Base-by-base conservation (phyloP, 1,140 invertebrate species). In the Drosophila willistoni region DNA sequence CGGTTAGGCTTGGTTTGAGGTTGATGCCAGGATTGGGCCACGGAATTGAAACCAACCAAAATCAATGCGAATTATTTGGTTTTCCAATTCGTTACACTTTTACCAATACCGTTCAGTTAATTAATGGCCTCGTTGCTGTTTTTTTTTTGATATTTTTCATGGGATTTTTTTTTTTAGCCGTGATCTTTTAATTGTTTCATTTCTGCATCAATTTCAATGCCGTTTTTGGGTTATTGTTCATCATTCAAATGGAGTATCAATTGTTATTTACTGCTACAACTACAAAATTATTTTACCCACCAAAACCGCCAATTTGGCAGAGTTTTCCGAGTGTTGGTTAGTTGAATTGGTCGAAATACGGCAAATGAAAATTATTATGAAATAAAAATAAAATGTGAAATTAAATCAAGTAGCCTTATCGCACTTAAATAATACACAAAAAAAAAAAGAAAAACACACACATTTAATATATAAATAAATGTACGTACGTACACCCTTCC, bases 21-120 rank as follows among this genome's bases (percentile, higher is more conserved):
- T 73, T 39, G 17, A 42, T 22, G 55, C 42, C 66, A 71, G 42
- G 17, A 33, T 41, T 70, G 64, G 44, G 44, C 19, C 44, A 22
- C 64, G 62, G 70, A 65, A 78, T 78, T 74, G 73, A 77, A 79
- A 87, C 80, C 80, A 78, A 64, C 71, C 44, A 68, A 89, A 89
- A 89, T 89, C 84, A 89, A 89, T 90, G 77, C 84, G 80, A 89
- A 90, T 89, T 89, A 89, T 89, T 89, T 89, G 84, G 84, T 89
- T 89, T 87, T 84, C 84, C 84, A 89, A 89, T 89, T 89, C 84
- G 85, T 84, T 89, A 89, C 84, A 84, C 77, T 83, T 81, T 71
- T 51, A 51, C 68, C 65, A 77, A 66, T 68, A 14, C 60, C 68
- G 72, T 60, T 60, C 77, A 79, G 74, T 79, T 79, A 79, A 83